Percentiles rank a stretch among this genome's conserved stretches.
Evolutionary conservation across 2,797 vertebrate species (phyloP).

Genomic region (Acanthis flammea): DNA sequence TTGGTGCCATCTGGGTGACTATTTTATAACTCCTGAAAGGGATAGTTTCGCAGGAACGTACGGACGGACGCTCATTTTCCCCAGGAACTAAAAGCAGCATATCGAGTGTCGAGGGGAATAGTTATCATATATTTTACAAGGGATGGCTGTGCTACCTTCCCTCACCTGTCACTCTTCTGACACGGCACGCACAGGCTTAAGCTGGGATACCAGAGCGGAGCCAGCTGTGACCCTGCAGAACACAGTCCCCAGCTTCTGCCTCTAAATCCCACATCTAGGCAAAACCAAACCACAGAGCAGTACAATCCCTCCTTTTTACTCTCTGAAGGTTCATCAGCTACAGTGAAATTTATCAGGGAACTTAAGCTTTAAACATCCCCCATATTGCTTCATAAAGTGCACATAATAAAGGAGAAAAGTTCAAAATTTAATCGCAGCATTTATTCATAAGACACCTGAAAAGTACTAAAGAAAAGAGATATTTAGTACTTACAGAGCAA

Average conservation of each 20-base stretch:
- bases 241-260: neutral
- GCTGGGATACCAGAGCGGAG: slow-evolving; percentile 35
- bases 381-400: neutral
- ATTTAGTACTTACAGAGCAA: neutral
- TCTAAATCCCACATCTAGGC: neutral
- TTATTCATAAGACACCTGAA: neutral
- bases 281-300: neutral
- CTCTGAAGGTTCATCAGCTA: neutral
- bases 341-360: neutral
- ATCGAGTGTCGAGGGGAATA: slow-evolving; percentile 62
- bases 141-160: slow-evolving; percentile 39
- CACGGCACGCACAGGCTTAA: slow-evolving; percentile 46
- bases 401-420: neutral
- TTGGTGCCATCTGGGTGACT: slow-evolving; percentile 74
- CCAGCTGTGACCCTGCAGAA: slow-evolving; percentile 53
- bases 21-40: slow-evolving; percentile 72
- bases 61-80: slow-evolving; percentile 37
- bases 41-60: slow-evolving; percentile 51
- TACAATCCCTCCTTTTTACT: neutral
- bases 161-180: slow-evolving; percentile 71
- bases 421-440: neutral
- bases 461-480: neutral
- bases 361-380: neutral
- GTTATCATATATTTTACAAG: slow-evolving; percentile 52
- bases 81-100: slow-evolving; percentile 60